These are phyloP conservation scores for Pedionomus torquatus DNA, from an alignment of 2,113 vertebrate species.

Conservation along the genomic window DNA sequence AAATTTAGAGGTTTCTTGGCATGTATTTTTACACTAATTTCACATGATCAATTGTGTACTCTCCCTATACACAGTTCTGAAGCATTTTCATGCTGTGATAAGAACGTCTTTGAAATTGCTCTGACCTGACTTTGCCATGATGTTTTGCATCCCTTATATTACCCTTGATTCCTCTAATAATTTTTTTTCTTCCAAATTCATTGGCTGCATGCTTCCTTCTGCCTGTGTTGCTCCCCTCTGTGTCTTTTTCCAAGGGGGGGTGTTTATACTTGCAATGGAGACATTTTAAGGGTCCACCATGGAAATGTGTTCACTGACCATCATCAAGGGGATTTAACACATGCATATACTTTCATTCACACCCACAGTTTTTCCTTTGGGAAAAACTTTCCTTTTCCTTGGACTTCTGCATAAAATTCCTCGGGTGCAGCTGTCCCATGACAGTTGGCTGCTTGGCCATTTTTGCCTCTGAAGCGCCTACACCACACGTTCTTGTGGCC, in stretches of 20 bases:
- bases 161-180: neutral
- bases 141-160: neutral
- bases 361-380: neutral
- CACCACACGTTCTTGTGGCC: fast-evolving
- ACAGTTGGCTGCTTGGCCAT: neutral
- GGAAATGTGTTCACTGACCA: neutral
- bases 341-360: neutral
- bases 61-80: neutral
- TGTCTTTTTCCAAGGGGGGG: neutral
- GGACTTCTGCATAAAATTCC: neutral
- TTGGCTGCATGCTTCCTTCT: neutral
- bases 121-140: neutral
- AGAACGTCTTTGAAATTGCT: neutral
- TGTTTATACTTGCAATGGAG: neutral
- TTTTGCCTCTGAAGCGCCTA: neutral
- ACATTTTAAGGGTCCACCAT: neutral
- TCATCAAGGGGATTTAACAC: neutral
- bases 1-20: neutral
- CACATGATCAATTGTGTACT: neutral
- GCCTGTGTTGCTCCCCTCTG: neutral
- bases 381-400: neutral
- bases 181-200: neutral
- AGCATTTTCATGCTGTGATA: neutral
- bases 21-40: neutral
- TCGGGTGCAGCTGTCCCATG: neutral